Evolutionary conservation across 1,140 invertebrate species (phyloP), one percentile per base, ranked within the genome.

Genomic region (Maniola jurtina): DNA sequence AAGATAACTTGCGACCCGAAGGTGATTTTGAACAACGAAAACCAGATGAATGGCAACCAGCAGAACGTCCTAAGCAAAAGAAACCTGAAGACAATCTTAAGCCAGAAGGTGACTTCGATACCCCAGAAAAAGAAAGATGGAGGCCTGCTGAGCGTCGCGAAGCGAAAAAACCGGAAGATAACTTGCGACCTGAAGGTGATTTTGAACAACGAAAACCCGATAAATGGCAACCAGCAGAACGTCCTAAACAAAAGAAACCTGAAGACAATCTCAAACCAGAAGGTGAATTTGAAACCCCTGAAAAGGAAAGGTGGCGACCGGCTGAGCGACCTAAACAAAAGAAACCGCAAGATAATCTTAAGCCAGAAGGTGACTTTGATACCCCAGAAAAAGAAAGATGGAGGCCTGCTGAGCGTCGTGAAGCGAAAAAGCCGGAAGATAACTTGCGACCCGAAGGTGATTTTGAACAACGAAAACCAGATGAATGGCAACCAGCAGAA

Each of bases 1-100:
- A 92, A 64, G 93, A 94, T 73, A 94, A 94, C 75, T 73, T 95
- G 3, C 90, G 83, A 62, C 91, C 93, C 4, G 94, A 94, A 86
- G 93, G 93, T 13, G 92, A 93, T 3, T 94, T 94, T 70, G 90
- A 92, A 67, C 79, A 89, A 61, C 86, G 89, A 9, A 86, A 85
- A 52, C 83, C 75, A 36, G 84, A 91, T 34, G 80, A 88, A 73
- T 82, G 78, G 74, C 70, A 71, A 0, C 83, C 87, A 58, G 94
- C 94, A 71, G 94, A 94, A 16, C 83, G 79, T 61, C 90, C 86
- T 8, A 91, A 92, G 70, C 92, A 66, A 15, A 81, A 75, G 6
- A 84, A 79, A 72, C 91, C 91, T 0, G 80, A 92, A 68, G 93
- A 94, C 76, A 94, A 95, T 73, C 71, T 95, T 0, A 89, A 85